Percentiles rank a stretch among this genome's conserved stretches.
Conservation (phyloP, 92 coral and sea anemone species). For the Montipora capitata region DNA sequence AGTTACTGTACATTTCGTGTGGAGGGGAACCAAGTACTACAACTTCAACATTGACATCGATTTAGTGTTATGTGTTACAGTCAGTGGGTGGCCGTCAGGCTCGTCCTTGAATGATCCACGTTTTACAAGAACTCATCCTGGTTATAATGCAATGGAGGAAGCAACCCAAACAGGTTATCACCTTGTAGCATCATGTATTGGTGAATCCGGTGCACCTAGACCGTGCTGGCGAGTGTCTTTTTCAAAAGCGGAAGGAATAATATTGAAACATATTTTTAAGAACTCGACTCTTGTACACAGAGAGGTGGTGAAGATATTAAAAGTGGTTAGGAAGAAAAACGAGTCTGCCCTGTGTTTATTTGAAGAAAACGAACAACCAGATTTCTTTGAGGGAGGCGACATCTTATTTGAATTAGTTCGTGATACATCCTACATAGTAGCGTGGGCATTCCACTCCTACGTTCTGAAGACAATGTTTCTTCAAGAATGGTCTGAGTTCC, state of each 20-base stretch:
- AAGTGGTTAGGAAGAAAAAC: slow-evolving; percentile 60
- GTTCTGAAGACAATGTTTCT: slow-evolving; percentile 78
- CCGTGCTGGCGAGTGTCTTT: slow-evolving; percentile 80
- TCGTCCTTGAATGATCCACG: slow-evolving; percentile 20
- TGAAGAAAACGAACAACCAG: not conserved
- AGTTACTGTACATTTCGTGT: slow-evolving; percentile 52
- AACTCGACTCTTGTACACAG: slow-evolving; percentile 42
- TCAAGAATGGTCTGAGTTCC: slow-evolving; percentile 74
- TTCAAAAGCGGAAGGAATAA: slow-evolving; percentile 69
- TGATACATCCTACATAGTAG: slow-evolving; percentile 18
- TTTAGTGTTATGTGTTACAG: slow-evolving; percentile 55
- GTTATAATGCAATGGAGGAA: slow-evolving; percentile 30
- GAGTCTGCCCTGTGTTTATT: slow-evolving; percentile 18
- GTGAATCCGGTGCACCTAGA: slow-evolving; percentile 62
- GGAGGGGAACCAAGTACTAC: slow-evolving; percentile 63
- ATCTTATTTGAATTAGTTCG: not conserved
- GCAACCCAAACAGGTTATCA: slow-evolving; percentile 52
- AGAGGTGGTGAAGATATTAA: slow-evolving; percentile 56
- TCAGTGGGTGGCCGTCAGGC: slow-evolving; percentile 66
- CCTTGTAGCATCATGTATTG: slow-evolving; percentile 72
- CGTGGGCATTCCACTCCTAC: slow-evolving; percentile 77
- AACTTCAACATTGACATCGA: slow-evolving; percentile 55
- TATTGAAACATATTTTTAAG: slow-evolving; percentile 36
- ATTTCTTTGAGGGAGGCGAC: no score
- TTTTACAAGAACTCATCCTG: slow-evolving; percentile 43